These are phyloP conservation scores for Euwallacea similis DNA, from an alignment of 1,140 invertebrate genomes.

Conservation along the genomic window DNA sequence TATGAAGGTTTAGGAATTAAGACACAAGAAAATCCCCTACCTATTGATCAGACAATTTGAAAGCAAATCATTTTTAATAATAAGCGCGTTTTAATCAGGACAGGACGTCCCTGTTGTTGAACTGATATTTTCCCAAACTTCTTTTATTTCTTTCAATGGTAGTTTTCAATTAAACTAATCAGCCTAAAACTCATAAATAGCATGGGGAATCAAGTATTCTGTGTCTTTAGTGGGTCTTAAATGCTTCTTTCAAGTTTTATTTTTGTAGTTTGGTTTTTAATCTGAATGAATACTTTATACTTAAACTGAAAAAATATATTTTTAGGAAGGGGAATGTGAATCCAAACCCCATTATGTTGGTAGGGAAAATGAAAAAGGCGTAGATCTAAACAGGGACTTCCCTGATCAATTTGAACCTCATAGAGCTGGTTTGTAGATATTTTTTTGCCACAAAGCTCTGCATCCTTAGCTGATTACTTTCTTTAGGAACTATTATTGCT, in stretches of 20 bases:
- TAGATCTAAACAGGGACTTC: constrained; percentile 88
- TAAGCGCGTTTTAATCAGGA: no score
- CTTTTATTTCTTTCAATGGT: no score
- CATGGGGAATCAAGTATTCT: not conserved
- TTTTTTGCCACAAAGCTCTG: not conserved
- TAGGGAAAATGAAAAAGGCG: constrained; percentile 74
- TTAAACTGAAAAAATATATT: constrained; percentile 8
- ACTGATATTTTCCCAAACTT: no score
- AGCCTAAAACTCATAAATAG: no score
- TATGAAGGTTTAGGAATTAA: no score
- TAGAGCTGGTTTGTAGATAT: constrained; percentile 41
- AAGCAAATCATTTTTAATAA: no score
- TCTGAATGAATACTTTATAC: not conserved
- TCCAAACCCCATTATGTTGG: constrained; percentile 68
- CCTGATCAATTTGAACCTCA: constrained; percentile 76
- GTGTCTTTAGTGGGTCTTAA: not conserved
- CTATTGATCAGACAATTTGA: no score
- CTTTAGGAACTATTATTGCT: constrained; percentile 49
- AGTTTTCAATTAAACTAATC: no score
- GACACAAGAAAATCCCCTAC: no score
- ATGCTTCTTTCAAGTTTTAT: not conserved
- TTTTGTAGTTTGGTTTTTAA: no score
- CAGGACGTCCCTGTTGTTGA: no score
- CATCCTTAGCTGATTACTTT: constrained; percentile 6
- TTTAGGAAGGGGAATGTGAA: constrained; percentile 77